A percentile compares a stretch with the other conserved stretches of the same genome.
Conservation (phyloP, 1,140 invertebrate genomes). For the Melanaphis sacchari region DNA sequence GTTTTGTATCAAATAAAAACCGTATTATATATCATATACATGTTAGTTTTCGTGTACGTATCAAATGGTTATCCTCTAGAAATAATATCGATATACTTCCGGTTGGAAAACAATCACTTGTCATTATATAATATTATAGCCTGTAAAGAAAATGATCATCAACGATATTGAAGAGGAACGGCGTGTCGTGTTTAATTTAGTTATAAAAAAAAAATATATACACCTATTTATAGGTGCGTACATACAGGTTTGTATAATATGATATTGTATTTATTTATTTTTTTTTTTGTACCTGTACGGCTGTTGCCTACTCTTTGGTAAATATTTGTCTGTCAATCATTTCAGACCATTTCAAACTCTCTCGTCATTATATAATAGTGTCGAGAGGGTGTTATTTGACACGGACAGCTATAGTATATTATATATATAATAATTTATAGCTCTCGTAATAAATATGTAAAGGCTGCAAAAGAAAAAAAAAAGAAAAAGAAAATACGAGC, state of each 20-base stretch:
- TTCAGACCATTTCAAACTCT: not conserved
- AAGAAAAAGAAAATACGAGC: too few species aligned
- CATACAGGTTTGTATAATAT: not conserved
- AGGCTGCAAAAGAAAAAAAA: not conserved
- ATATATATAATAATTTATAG: too few species aligned
- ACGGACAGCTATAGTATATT: not conserved
- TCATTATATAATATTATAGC: not conserved
- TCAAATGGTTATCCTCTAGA: too few species aligned
- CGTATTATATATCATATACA: not conserved
- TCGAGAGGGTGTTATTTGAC: not conserved
- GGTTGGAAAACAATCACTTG: not conserved
- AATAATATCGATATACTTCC: not conserved
- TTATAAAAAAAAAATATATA: not conserved
- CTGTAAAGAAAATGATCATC: too few species aligned
- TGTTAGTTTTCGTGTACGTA: not conserved
- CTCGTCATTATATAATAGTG: not conserved
- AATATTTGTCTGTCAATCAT: not conserved
- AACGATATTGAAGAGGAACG: not conserved
- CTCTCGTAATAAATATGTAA: not conserved
- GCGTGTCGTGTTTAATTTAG: not conserved
- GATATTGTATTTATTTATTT: not conserved
- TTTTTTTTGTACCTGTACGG: too few species aligned
- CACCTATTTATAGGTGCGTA: not conserved
- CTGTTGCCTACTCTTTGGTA: not conserved
- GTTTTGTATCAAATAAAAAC: slow-evolving; percentile 15